These are phyloP conservation scores for Phacellophora camtschatica DNA, from an alignment of 30 jellyfish, hydroid and myxozoan species.

Conservation along the genomic window DNA sequence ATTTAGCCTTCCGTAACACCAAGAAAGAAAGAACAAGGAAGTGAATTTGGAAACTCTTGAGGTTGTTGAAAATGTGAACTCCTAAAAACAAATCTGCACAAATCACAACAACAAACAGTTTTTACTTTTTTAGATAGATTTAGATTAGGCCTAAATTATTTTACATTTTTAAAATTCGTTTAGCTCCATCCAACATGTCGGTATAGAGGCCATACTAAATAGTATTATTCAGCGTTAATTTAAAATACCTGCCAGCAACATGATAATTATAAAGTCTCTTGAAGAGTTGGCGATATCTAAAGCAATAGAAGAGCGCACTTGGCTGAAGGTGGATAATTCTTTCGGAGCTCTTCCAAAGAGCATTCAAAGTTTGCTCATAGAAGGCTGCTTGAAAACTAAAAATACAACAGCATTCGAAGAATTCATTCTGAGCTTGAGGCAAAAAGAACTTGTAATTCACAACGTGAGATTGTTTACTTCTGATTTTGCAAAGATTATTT, in stretches of 20 bases:
- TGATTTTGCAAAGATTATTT: slow-evolving; percentile 15
- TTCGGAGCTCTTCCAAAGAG: neutral
- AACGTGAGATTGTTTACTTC: neutral
- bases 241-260: neutral
- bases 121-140: too few species aligned
- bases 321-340: neutral
- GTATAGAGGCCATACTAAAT: neutral
- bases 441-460: neutral
- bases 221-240: neutral
- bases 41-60: too few species aligned
- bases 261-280: neutral
- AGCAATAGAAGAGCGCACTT: slow-evolving; percentile 5
- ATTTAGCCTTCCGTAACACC: too few species aligned
- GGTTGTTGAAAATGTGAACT: too few species aligned
- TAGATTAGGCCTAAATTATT: too few species aligned
- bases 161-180: too few species aligned
- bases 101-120: too few species aligned
- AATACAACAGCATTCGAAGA: slow-evolving; percentile 8
- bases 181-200: too few species aligned
- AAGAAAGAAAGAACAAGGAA: too few species aligned
- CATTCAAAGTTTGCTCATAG: neutral
- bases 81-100: too few species aligned
- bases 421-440: neutral
- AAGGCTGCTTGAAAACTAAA: neutral
- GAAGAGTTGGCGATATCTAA: neutral